phyloP scores from a whole-genome alignment of 2,113 vertebrate genomes.

The Lagenorhynchus albirostris region DNA sequence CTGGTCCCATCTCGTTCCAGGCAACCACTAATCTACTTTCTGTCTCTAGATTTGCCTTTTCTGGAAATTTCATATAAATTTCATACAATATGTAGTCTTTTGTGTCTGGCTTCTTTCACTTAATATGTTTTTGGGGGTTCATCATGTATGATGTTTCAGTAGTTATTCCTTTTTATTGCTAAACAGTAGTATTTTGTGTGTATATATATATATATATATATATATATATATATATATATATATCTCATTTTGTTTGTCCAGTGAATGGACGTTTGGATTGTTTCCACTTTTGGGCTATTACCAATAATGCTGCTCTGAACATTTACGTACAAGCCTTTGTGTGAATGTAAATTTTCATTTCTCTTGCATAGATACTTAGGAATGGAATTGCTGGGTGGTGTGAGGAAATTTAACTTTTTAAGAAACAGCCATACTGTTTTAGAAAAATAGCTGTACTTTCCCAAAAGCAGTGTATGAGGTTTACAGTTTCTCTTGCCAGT shows the following conservation, averaged over 20 bases:
- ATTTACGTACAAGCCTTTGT: not conserved
- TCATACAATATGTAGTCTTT: not conserved
- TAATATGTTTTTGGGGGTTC: not conserved
- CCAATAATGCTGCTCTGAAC: not conserved
- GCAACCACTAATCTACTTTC: not conserved
- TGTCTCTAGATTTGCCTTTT: not conserved
- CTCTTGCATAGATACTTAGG: not conserved
- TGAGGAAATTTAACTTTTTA: not conserved
- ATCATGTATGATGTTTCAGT: not conserved
- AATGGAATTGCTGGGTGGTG: not conserved
- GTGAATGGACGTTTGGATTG: not conserved
- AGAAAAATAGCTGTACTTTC: not conserved
- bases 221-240: not conserved
- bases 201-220: too few relatives aligned
- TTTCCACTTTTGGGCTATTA: not conserved
- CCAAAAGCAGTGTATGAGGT: not conserved
- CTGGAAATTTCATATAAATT: not conserved
- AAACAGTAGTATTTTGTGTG: not conserved
- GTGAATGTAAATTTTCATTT: not conserved
- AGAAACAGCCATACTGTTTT: not conserved
- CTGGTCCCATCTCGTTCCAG: not conserved
- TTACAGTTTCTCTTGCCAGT: not conserved
- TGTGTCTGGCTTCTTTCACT: not conserved
- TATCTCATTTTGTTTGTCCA: not conserved
- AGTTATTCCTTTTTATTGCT: not conserved